Percentiles rank a stretch among this genome's conserved stretches.
phyloP scores from a whole-genome alignment of 2,888 invertebrate genomes.

The Augochlorella aurata region DNA sequence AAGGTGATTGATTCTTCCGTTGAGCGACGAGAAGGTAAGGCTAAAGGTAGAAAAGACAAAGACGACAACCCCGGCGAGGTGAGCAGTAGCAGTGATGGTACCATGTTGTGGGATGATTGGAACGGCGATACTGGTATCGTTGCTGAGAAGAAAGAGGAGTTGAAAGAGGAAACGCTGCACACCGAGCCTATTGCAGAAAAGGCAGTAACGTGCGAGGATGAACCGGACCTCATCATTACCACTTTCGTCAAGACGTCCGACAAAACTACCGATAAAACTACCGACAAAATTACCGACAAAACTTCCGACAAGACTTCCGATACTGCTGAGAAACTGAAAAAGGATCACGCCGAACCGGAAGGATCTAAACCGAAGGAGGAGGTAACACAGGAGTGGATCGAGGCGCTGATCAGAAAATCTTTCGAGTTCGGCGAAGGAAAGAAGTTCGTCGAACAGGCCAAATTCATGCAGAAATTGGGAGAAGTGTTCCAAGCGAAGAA shows the following conservation, averaged over 20 bases:
- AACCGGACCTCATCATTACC: constrained; percentile 36
- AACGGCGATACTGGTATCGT: constrained; percentile 13
- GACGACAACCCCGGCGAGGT: constrained; percentile 67
- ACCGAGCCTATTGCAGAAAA: constrained; percentile 8
- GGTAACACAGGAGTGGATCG: constrained; percentile 74
- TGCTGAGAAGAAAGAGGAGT: constrained; percentile 18
- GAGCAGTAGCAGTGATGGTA: constrained; percentile 69
- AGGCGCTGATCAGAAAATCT: constrained; percentile 73
- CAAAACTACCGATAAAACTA: no score
- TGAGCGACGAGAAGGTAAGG: constrained; percentile 16
- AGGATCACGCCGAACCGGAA: constrained; percentile 33
- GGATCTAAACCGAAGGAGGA: constrained; percentile 65
- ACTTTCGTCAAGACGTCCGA: no score
- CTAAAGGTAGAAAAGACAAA: constrained; percentile 30
- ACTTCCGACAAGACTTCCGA: neutral
- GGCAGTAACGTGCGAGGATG: constrained; percentile 14
- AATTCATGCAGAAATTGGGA: constrained; percentile 83
- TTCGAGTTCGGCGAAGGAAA: constrained; percentile 74
- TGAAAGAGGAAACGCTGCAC: neutral
- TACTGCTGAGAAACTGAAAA: constrained; percentile 28
- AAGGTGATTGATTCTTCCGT: neutral
- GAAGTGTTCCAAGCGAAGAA: constrained; percentile 76
- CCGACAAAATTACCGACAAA: no score
- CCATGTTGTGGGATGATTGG: constrained; percentile 25
- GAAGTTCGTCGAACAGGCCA: constrained; percentile 80